Base-by-base conservation (phyloP, 2,797 vertebrate genomes). In the Hypotaenidia philippensis region DNA sequence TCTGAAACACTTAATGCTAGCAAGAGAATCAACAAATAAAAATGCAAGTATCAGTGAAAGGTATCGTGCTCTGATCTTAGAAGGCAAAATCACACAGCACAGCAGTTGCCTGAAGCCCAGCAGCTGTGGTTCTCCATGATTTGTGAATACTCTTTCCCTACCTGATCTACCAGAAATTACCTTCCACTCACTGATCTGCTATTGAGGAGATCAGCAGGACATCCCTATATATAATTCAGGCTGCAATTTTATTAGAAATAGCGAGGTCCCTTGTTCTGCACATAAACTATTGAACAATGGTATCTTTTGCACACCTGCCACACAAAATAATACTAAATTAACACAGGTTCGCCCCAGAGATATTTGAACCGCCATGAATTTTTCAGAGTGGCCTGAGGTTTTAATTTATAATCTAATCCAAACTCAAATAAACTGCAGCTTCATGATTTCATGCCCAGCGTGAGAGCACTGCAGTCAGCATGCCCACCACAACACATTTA, bases 321-420 rank as follows among this genome's bases (percentile, higher is more conserved):
- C 34, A 50, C 36, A 31, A 74, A 94, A 25, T 11, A 12, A 22
- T 10, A 64, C 23, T 34, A 22, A 71, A 66, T 55, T 29, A 74
- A n/a, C 71, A 12, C 27, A 11, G 49, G 19, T 32, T 82, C 63
- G 18, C 32, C 29, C 59, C 45, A 23, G 65, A 74, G 31, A 70
- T 53, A 40, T 34, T 8, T 52, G 64, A 83, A 74, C 40, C 38
- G 74, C 55, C 29, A 6, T 23, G 18, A 86, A 47, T 80, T 89
- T 87, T 87, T 87, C 87, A 77, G 22, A 60, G 56, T 68, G 76
- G 93, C 87, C 83, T 5, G 10, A 89, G 78, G 87, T 83, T 96
- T 89, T 87, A 57, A 96, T 96, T 94, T 94, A 6, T 88, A 92
- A 80, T 70, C 86, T 87, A 68, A 77, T 64, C 86, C 71, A 29